Evolutionary conservation across 2,888 invertebrate species (phyloP).

Genomic region (Drosophila mimica): DNA sequence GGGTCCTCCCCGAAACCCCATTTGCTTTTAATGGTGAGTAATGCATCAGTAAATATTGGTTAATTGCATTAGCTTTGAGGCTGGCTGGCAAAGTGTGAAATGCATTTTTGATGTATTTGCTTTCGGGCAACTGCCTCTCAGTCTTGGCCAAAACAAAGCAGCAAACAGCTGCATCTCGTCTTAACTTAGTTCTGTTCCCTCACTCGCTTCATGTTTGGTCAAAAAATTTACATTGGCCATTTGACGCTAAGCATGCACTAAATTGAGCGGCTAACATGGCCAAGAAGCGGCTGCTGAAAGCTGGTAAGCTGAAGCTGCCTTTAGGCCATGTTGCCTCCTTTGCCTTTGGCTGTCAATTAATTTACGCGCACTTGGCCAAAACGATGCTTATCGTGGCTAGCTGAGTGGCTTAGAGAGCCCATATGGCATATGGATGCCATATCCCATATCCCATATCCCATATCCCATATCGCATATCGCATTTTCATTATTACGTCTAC

Average conservation of each 20-base stretch:
- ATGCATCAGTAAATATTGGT: constrained; percentile 66
- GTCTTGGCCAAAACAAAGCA: neutral
- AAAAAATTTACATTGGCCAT: constrained; percentile 71
- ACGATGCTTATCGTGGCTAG: constrained; percentile 48
- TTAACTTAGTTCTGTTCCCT: neutral
- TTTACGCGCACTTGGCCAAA: constrained; percentile 72
- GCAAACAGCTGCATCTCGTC: constrained; percentile 6
- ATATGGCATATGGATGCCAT: constrained; percentile 23
- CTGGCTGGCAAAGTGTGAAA: constrained; percentile 43
- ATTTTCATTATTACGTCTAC: constrained; percentile 54
- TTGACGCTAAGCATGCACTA: constrained; percentile 66
- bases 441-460: neutral
- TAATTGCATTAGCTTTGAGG: constrained; percentile 59
- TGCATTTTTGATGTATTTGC: constrained; percentile 18
- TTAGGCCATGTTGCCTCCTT: constrained; percentile 12
- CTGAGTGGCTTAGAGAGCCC: constrained; percentile 25
- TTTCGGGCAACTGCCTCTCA: constrained; percentile 1
- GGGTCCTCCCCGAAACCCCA: neutral
- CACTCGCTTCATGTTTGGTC: constrained; percentile 34
- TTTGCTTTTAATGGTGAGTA: constrained; percentile 59
- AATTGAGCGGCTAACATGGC: constrained; percentile 54
- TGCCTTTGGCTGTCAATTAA: constrained; percentile 58
- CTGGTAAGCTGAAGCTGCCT: constrained; percentile 15
- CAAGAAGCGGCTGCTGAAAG: constrained; percentile 19
- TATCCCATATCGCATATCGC: constrained; percentile 37